Evolutionary conservation across 2,797 vertebrate species (phyloP).

Genomic region (Halcyon smyrnensis): DNA sequence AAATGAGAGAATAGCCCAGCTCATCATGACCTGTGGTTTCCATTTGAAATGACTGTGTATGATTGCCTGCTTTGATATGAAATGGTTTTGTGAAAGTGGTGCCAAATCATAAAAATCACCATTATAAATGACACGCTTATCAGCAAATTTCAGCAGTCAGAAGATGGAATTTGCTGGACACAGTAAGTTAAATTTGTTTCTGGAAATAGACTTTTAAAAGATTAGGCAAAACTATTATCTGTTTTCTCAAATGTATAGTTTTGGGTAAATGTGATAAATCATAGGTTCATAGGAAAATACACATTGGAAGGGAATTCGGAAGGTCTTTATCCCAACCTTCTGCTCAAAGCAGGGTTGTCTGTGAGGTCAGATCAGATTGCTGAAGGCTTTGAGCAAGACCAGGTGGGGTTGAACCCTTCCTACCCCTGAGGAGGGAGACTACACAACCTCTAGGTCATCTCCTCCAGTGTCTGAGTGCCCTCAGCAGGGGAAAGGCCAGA

Average conservation of each 20-base stretch:
- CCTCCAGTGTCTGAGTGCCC: background rate
- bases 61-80: background rate
- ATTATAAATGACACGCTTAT: constrained; percentile 6
- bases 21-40: constrained; percentile 9
- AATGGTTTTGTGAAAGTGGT: background rate
- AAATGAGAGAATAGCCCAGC: background rate
- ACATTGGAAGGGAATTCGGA: background rate
- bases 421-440: background rate
- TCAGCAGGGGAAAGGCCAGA: background rate
- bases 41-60: background rate
- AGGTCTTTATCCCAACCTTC: background rate
- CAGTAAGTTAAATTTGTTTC: background rate
- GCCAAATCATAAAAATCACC: constrained; percentile 26
- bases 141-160: constrained; percentile 22
- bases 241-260: background rate
- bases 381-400: background rate
- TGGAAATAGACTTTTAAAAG: constrained; percentile 8
- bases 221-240: constrained; percentile 10
- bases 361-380: background rate
- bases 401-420: background rate
- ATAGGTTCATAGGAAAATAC: background rate
- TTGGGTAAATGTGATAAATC: background rate
- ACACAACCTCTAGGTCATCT: background rate
- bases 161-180: constrained; percentile 35
- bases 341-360: background rate